These are phyloP conservation scores for Condylura cristata DNA, from an alignment of 2,113 vertebrate species.

Conservation along the genomic window DNA sequence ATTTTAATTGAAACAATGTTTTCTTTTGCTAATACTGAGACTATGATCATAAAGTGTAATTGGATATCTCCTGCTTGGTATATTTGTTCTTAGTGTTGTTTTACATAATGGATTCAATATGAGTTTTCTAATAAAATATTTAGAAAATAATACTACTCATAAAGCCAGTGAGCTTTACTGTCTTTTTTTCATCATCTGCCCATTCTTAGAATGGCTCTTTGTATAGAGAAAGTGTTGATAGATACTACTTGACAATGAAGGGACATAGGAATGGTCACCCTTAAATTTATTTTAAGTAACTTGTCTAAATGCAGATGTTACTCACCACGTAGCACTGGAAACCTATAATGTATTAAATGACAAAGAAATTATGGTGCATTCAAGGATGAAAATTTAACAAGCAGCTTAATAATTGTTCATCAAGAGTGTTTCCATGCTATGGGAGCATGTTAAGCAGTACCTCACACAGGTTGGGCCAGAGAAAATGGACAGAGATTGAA, in stretches of 20 bases:
- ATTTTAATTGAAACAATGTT: conserved; percentile 31
- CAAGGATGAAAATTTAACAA: not conserved
- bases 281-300: not conserved
- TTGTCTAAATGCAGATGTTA: not conserved
- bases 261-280: not conserved
- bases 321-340: not conserved
- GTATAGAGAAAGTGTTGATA: not conserved
- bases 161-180: not conserved
- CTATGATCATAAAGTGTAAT: not conserved
- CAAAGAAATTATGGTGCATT: not conserved
- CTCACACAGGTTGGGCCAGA: not conserved
- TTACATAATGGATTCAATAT: conserved; percentile 19
- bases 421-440: not conserved
- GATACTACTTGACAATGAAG: not conserved
- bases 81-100: conserved; percentile 15
- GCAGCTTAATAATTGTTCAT: not conserved
- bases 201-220: not conserved
- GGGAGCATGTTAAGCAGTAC: not conserved
- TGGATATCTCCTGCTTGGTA: not conserved
- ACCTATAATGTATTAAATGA: not conserved
- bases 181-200: not conserved
- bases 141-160: conserved; percentile 6
- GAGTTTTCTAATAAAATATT: not conserved
- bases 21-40: not conserved
- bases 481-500: not conserved